Percentiles rank a stretch among this genome's conserved stretches.
These are phyloP conservation scores for Ylistrum balloti DNA, from an alignment of 1,140 invertebrate species.

Conservation along the genomic window DNA sequence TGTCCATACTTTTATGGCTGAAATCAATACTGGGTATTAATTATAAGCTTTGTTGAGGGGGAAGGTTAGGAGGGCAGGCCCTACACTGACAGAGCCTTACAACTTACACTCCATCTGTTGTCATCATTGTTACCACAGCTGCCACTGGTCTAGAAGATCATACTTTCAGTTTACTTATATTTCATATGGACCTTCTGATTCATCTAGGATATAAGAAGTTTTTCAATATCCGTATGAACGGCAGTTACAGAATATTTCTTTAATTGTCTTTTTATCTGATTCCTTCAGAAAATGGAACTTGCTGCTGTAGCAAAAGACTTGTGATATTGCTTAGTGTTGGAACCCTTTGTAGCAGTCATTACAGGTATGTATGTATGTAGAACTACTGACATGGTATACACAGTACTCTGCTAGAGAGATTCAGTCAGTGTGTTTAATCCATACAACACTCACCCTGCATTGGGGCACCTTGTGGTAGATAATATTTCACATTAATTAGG, in stretches of 20 bases:
- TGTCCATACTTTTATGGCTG: conserved; percentile 32
- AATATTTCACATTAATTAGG: conserved; percentile 20
- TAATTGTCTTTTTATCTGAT: neutral
- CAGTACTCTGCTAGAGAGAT: no score
- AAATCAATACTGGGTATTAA: conserved; percentile 19
- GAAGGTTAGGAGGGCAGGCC: neutral
- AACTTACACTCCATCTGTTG: neutral
- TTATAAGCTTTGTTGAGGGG: neutral
- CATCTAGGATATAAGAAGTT: neutral
- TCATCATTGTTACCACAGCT: conserved; percentile 5
- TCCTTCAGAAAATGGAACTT: neutral
- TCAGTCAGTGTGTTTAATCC: neutral
- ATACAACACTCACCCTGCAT: no score
- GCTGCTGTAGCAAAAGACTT: neutral
- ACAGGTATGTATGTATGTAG: neutral
- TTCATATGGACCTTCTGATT: neutral
- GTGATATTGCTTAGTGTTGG: neutral
- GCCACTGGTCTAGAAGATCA: neutral
- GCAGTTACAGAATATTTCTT: neutral
- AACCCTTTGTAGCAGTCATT: neutral
- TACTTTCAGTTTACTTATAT: neutral
- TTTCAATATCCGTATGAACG: neutral
- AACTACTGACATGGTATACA: no score
- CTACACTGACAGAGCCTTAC: neutral
- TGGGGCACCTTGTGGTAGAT: neutral